Percentiles rank a stretch among this genome's conserved stretches.
These are phyloP conservation scores for Oxycera nigricornis DNA, from an alignment of 2,888 invertebrate genomes.

Conservation along the genomic window DNA sequence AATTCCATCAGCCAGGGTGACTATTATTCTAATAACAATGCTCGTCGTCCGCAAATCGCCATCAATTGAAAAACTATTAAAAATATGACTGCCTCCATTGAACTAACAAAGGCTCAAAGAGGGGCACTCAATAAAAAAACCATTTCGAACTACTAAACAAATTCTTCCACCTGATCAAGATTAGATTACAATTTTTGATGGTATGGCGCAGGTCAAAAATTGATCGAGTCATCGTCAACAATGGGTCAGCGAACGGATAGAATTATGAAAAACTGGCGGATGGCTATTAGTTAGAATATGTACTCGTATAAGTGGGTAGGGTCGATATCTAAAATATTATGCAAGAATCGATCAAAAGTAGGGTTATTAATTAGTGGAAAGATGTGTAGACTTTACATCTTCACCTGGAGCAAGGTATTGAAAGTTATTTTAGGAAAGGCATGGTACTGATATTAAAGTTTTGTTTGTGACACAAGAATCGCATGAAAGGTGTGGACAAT, in stretches of 20 bases:
- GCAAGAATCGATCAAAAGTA: not conserved
- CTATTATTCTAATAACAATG: not conserved
- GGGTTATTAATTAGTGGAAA: not conserved
- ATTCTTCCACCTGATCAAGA: constrained; percentile 28
- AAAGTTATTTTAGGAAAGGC: too few relatives aligned
- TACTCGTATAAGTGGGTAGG: not conserved
- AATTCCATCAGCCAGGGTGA: not conserved
- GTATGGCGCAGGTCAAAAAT: constrained; percentile 23
- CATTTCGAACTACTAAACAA: constrained; percentile 25
- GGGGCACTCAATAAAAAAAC: not conserved
- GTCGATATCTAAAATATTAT: not conserved
- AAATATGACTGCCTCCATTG: constrained; percentile 2
- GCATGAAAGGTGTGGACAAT: not conserved
- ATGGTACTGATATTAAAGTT: too few relatives aligned
- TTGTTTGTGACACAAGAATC: too few relatives aligned
- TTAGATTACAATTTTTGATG: constrained; percentile 22
- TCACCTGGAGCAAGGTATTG: too few relatives aligned
- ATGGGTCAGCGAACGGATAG: constrained; percentile 9
- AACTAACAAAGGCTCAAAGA: not conserved
- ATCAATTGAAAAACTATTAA: constrained; percentile 3
- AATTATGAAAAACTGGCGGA: not conserved
- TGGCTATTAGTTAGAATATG: not conserved
- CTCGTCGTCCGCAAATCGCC: not conserved
- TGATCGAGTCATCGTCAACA: constrained; percentile 21
- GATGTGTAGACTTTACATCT: not conserved